A percentile compares a stretch with the other conserved stretches of the same genome.
Conservation (phyloP, 2,888 invertebrate species). For the Leptinotarsa haldemani region DNA sequence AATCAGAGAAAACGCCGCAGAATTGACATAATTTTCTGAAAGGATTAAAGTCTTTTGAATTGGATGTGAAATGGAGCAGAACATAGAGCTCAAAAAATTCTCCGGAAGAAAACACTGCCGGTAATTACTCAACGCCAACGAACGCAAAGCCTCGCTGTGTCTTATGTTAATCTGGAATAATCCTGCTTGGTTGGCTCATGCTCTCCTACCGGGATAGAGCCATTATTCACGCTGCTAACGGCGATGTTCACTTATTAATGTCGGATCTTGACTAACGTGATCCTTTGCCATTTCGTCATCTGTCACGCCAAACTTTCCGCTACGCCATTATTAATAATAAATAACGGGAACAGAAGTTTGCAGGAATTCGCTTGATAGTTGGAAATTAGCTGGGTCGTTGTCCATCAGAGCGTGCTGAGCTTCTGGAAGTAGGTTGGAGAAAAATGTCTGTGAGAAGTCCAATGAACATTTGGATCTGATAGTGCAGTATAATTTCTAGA, state of each 20-base stretch:
- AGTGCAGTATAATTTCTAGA: too few species aligned
- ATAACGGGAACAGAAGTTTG: conserved; percentile 26
- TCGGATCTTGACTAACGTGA: conserved; percentile 54
- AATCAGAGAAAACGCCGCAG: too few species aligned
- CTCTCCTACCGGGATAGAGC: conserved; percentile 60
- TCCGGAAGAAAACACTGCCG: conserved; percentile 58
- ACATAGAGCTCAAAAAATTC: conserved; percentile 42
- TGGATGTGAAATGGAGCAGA: not conserved
- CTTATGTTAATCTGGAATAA: conserved; percentile 67
- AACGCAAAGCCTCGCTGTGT: conserved; percentile 66
- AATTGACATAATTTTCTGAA: not conserved
- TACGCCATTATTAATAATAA: conserved; percentile 45
- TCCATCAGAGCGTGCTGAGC: not conserved
- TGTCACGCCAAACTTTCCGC: conserved; percentile 50
- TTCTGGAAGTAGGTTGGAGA: not conserved
- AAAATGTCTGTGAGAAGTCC: too few species aligned
- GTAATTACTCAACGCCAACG: conserved; percentile 66
- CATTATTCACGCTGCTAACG: conserved; percentile 61
- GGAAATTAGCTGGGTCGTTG: conserved; percentile 1
- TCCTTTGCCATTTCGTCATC: conserved; percentile 53
- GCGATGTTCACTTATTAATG: conserved; percentile 55
- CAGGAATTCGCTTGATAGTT: conserved; percentile 5
- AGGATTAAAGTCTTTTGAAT: not conserved
- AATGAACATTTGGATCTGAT: too few species aligned
- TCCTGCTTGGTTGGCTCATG: conserved; percentile 65